phyloP scores from a whole-genome alignment of 2,797 vertebrate genomes.

The Urosaurus nigricauda region DNA sequence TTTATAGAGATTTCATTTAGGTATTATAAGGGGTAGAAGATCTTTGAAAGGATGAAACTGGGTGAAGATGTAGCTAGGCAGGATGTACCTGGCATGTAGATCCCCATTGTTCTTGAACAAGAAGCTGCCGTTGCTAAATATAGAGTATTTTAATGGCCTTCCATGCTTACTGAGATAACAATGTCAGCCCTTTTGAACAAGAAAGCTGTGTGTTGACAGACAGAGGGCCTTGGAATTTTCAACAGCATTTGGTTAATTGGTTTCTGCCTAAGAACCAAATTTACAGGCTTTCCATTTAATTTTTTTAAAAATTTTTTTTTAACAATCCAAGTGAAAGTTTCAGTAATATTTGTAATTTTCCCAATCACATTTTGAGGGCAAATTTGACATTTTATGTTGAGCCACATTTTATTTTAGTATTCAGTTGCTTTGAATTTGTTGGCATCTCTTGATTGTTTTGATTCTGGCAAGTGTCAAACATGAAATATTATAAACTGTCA shows the following conservation, averaged over 20 bases:
- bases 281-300: not conserved
- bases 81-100: not conserved
- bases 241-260: not conserved
- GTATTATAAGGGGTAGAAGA: not conserved
- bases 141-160: not conserved
- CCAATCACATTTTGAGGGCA: not conserved
- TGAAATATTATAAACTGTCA: slow-evolving; percentile 8
- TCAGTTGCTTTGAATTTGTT: not conserved
- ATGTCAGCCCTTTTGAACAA: not conserved
- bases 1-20: not conserved
- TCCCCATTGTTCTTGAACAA: not conserved
- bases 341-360: not conserved
- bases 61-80: not conserved
- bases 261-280: not conserved
- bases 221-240: not conserved
- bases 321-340: not conserved
- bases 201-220: not conserved
- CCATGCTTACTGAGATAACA: not conserved
- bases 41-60: not conserved
- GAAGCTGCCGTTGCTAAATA: too few relatives aligned
- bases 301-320: not conserved
- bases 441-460: slow-evolving; percentile 44
- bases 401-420: slow-evolving; percentile 9
- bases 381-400: slow-evolving; percentile 16
- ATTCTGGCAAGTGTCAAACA: slow-evolving; percentile 13